phyloP scores from a whole-genome alignment of 2,113 vertebrate species.

The Carollia perspicillata region DNA sequence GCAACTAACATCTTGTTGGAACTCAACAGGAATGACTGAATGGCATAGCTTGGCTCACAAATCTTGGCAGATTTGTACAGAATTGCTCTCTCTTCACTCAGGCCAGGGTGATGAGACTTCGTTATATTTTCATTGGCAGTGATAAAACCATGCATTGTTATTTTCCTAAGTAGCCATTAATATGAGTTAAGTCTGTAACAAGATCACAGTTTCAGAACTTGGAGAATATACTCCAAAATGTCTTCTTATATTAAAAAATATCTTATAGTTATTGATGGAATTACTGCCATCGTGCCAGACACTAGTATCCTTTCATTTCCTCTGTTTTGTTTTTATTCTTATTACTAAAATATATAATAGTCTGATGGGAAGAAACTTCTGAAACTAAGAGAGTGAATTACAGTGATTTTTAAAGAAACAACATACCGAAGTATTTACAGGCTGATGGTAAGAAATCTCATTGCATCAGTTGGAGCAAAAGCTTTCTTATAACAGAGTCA shows the following conservation, averaged over 20 bases:
- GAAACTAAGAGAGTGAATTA: background rate
- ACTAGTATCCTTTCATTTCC: background rate
- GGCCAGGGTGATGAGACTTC: background rate
- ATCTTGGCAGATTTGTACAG: background rate
- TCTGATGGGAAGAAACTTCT: background rate
- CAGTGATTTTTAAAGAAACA: constrained; percentile 21
- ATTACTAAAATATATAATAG: background rate
- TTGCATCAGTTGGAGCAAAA: background rate
- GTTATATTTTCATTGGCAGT: constrained; percentile 19
- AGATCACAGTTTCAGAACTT: background rate
- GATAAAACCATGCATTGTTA: background rate
- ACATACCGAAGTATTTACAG: background rate
- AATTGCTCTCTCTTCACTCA: background rate
- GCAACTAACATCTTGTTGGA: constrained; percentile 78
- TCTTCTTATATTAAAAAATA: background rate
- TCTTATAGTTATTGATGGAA: background rate
- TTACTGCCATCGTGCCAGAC: background rate
- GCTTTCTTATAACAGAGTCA: background rate
- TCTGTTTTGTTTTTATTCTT: background rate
- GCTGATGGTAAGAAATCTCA: background rate
- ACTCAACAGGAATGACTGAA: background rate
- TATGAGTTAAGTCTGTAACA: constrained; percentile 9
- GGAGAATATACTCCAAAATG: background rate
- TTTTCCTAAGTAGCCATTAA: constrained; percentile 46
- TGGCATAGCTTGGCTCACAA: background rate